A percentile compares a stretch with the other conserved stretches of the same genome.
Evolutionary conservation across 2,888 invertebrate species (phyloP).

Genomic region (Mythimna ferrago): DNA sequence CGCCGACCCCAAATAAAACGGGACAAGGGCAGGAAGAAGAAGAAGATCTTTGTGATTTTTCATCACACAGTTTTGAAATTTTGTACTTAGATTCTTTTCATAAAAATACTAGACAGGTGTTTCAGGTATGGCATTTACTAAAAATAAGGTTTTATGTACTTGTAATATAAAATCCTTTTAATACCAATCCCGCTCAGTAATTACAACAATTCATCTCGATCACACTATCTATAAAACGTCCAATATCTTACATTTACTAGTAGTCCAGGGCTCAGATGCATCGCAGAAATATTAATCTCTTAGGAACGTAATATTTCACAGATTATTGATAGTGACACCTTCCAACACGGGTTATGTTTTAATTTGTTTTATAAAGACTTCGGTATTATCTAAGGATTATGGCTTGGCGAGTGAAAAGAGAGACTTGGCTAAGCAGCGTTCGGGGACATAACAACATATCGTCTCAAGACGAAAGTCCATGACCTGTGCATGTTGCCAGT

Average conservation of each 20-base stretch:
- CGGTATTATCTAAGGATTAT: constrained; percentile 19
- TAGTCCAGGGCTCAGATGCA: constrained; percentile 47
- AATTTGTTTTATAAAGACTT: constrained; percentile 43
- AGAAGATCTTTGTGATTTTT: too few relatives aligned
- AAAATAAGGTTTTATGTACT: too few relatives aligned
- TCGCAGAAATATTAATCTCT: constrained; percentile 54
- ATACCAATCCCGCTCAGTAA: constrained; percentile 1
- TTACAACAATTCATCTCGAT: constrained; percentile 37
- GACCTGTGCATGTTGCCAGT: too few relatives aligned
- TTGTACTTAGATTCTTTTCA: too few relatives aligned
- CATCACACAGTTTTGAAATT: too few relatives aligned
- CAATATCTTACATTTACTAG: constrained; percentile 24
- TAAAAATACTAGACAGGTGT: too few relatives aligned
- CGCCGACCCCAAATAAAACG: too few relatives aligned
- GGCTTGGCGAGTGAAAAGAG: not conserved
- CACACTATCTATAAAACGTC: constrained; percentile 17
- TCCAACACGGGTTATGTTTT: constrained; percentile 33
- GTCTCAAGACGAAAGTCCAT: too few relatives aligned
- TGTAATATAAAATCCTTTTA: not conserved
- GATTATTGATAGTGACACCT: constrained; percentile 52
- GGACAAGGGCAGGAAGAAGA: too few relatives aligned
- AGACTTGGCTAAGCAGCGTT: too few relatives aligned
- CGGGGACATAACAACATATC: too few relatives aligned
- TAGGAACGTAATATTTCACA: constrained; percentile 55
- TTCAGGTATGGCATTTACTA: too few relatives aligned